phyloP scores from a whole-genome alignment of 2,797 vertebrate species.

The Clarias laeviceps region DNA sequence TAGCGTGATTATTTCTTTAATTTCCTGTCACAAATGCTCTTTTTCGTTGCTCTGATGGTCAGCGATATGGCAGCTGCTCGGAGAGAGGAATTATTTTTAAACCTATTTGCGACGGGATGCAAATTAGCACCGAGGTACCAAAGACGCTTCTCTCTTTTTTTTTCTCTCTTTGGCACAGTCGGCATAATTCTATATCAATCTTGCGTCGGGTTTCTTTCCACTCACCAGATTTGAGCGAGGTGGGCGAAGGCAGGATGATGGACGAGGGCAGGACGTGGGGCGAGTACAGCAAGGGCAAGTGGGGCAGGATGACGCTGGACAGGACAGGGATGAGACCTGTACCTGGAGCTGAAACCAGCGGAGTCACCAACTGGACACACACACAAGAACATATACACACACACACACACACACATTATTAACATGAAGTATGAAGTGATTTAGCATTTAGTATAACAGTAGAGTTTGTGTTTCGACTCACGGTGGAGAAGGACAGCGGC shows the following conservation, averaged over 20 bases:
- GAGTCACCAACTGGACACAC: conserved; percentile 46
- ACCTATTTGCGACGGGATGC: background rate
- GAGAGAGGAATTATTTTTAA: background rate
- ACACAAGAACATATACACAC: conserved; percentile 1
- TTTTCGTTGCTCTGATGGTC: background rate
- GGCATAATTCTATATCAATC: no score
- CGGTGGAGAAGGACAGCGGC: conserved; percentile 78
- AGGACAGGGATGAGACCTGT: conserved; percentile 78
- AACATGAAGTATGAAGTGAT: background rate
- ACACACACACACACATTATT: background rate
- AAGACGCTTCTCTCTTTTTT: background rate
- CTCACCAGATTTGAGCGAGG: conserved; percentile 4
- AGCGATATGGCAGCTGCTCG: background rate
- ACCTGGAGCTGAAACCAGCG: conserved; percentile 73
- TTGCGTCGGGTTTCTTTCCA: background rate
- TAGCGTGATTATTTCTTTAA: background rate
- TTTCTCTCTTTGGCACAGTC: no score
- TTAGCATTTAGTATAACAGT: no score
- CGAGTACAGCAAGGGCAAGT: conserved; percentile 86
- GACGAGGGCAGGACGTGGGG: conserved; percentile 83
- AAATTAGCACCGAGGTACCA: background rate
- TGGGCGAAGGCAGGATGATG: conserved; percentile 80
- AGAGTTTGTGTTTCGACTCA: conserved; percentile 63
- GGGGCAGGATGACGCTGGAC: conserved; percentile 77
- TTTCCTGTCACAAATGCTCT: background rate